Evolutionary conservation across 2,797 vertebrate species (phyloP), one percentile per base, ranked within the genome.

Genomic region (Valencia hispanica): DNA sequence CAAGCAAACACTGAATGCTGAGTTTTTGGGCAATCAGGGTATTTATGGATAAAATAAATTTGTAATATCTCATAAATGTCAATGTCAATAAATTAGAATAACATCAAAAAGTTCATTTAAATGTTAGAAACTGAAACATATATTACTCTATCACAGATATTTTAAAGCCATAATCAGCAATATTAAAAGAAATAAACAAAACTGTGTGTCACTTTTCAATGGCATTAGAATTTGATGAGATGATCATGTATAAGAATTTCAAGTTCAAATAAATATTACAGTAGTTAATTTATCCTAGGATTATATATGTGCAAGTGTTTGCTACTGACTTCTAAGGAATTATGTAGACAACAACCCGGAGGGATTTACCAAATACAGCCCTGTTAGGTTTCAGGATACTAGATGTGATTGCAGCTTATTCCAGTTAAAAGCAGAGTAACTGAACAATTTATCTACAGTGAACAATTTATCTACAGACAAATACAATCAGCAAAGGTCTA

Each of bases 341-440:
- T 36, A 4, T 39, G 36, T 20, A 12, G 30, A 72, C 76, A 72
- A 45, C 63, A 74, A 53, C 75, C 73, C 47, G 30, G 5, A 6
- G 6, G 59, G 32, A 70, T 72, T 74, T 9, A 20, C 25, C 70
- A 68, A 25, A 72, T 43, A 47, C 53, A 59, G 43, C 5, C 9
- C 25, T 1, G 2, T 53, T 59, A 59, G 14, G 9, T 73, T 59
- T 73, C 34, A 11, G 55, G 61, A 65, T 32, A 14, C 63, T n/a
- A 59, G 22, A 76, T 55, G 39, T 32, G 59, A 72, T 43, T 65
- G 70, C 17, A 0, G 11, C 30, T 9, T 34, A 20, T 51, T 32
- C 14, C 22, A 32, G 3, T 41, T 3, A 17, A 70, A 15, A 25
- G 18, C 55, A 30, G 73, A 53, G 66, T 25, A 25, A 72, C 63